Percentiles rank a stretch among this genome's conserved stretches.
Evolutionary conservation across 2,888 invertebrate genomes (phyloP).

Genomic region (Xestia xanthographa): DNA sequence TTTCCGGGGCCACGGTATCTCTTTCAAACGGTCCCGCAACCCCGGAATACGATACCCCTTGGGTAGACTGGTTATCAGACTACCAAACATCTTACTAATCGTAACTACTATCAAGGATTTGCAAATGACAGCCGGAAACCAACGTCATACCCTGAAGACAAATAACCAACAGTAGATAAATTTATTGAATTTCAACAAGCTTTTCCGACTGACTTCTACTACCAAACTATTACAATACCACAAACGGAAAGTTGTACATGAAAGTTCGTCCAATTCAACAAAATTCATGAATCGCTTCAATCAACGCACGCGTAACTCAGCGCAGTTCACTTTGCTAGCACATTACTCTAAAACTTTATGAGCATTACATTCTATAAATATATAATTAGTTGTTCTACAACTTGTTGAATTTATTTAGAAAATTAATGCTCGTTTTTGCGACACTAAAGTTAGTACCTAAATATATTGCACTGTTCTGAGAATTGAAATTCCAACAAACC

Average conservation of each 20-base stretch:
- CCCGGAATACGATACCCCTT: neutral
- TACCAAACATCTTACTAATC: neutral
- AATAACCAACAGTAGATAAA: neutral
- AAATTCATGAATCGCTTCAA: slow-evolving; percentile 11
- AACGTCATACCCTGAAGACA: neutral
- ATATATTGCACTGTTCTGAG: neutral
- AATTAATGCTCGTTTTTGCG: slow-evolving; percentile 6
- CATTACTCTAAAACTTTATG: slow-evolving; percentile 22
- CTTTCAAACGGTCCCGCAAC: too few species aligned
- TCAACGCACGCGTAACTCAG: slow-evolving; percentile 3
- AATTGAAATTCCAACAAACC: neutral
- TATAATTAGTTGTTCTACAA: slow-evolving; percentile 15
- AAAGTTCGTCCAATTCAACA: neutral
- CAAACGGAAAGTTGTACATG: neutral
- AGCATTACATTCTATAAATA: neutral
- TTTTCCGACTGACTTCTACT: neutral
- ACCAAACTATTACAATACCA: neutral
- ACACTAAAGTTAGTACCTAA: neutral
- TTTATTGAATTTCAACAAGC: neutral
- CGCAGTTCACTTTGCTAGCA: neutral
- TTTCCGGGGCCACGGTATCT: too few species aligned
- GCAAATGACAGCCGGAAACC: neutral
- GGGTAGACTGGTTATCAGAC: neutral
- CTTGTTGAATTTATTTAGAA: slow-evolving; percentile 48
- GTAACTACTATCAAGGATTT: neutral